A percentile compares a stretch with the other conserved stretches of the same genome.
Conservation (phyloP, 2,797 vertebrate species). For the Balearica regulorum region DNA sequence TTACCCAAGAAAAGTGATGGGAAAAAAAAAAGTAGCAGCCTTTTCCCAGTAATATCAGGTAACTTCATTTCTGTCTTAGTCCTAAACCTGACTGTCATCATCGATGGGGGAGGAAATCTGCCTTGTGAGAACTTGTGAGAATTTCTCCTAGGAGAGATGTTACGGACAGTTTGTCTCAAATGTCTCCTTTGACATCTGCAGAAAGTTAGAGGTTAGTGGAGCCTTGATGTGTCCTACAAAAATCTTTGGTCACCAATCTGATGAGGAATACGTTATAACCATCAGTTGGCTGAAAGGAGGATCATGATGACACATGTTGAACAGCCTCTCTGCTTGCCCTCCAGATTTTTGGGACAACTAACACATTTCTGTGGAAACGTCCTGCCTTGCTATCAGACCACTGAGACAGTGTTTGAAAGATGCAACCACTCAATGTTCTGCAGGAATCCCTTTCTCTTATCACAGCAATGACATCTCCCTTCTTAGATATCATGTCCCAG, state of each 20-base stretch:
- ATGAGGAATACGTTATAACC: background rate
- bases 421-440: background rate
- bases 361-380: background rate
- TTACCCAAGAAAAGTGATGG: background rate
- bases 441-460: background rate
- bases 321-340: background rate
- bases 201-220: background rate
- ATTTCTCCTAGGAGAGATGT: background rate
- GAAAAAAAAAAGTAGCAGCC: background rate
- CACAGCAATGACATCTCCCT: background rate
- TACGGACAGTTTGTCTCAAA: background rate
- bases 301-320: accelerated
- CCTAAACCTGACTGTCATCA: background rate
- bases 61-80: background rate
- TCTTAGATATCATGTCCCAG: background rate
- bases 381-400: background rate
- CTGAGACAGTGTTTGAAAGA: background rate
- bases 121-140: background rate
- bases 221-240: background rate
- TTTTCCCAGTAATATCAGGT: background rate
- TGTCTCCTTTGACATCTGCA: background rate
- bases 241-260: background rate
- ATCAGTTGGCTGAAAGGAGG: background rate
- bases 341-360: background rate
- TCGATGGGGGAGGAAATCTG: accelerated